phyloP scores from a whole-genome alignment of 2,888 invertebrate species.

The Ellobium chinense region DNA sequence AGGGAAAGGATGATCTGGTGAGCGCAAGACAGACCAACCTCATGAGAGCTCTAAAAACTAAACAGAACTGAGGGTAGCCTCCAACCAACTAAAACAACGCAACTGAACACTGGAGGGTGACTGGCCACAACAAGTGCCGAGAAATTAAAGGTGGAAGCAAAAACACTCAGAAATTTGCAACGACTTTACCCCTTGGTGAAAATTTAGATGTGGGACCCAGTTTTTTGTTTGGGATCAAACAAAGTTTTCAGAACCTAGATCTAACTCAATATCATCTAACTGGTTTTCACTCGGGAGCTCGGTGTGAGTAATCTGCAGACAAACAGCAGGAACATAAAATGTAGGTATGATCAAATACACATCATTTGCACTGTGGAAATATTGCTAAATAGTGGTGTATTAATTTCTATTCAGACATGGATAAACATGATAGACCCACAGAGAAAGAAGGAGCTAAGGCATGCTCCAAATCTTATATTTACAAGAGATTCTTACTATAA shows the following conservation, averaged over 20 bases:
- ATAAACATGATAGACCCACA: too few relatives aligned
- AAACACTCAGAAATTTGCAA: conserved; percentile 28
- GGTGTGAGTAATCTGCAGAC: conserved; percentile 37
- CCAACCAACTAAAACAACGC: conserved; percentile 21
- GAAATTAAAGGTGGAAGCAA: conserved; percentile 19
- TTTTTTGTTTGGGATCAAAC: conserved; percentile 26
- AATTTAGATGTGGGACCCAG: background rate
- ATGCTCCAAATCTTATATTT: too few relatives aligned
- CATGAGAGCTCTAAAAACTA: background rate
- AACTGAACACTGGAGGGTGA: conserved; percentile 8
- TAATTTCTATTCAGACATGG: too few relatives aligned
- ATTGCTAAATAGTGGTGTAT: too few relatives aligned
- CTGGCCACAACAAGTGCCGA: background rate
- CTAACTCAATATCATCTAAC: conserved; percentile 40
- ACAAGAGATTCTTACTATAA: too few relatives aligned
- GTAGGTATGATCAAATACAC: too few relatives aligned
- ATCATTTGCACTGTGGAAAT: too few relatives aligned
- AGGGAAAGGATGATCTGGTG: background rate
- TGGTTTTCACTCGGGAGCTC: conserved; percentile 22
- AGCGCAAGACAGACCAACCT: background rate
- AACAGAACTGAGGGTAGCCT: conserved; percentile 10
- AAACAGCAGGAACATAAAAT: conserved; percentile 2
- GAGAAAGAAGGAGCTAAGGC: too few relatives aligned
- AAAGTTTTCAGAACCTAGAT: conserved; percentile 41
- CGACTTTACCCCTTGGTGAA: conserved; percentile 12